Evolutionary conservation across 2,113 vertebrate species (phyloP).

Genomic region (Paradoxurus hermaphroditus): DNA sequence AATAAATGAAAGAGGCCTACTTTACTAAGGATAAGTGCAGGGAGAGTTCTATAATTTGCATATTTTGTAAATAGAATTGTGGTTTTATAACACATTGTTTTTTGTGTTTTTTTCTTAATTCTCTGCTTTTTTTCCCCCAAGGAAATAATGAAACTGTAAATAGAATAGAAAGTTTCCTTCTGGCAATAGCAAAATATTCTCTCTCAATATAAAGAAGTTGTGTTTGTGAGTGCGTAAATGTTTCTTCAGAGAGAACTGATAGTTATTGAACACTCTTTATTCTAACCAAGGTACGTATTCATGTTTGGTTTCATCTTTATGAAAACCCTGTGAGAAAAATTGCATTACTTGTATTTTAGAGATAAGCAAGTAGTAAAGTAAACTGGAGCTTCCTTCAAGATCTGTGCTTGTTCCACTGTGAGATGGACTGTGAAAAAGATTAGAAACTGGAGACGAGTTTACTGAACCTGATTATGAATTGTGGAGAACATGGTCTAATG

Average conservation of each 20-base stretch:
- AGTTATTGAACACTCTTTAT: constrained; percentile 24
- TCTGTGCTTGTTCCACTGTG: background rate
- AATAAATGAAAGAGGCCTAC: background rate
- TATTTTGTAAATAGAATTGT: constrained; percentile 12
- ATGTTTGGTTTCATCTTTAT: background rate
- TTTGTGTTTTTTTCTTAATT: background rate
- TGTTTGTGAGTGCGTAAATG: background rate
- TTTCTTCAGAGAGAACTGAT: background rate
- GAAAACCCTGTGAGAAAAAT: background rate
- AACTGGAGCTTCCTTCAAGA: background rate
- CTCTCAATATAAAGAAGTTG: background rate
- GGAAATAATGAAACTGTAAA: background rate
- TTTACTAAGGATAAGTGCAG: background rate
- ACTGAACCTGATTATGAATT: background rate
- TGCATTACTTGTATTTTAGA: constrained; percentile 35
- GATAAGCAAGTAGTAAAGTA: constrained; percentile 6
- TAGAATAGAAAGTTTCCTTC: background rate
- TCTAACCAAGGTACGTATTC: background rate
- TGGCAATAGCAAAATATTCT: background rate
- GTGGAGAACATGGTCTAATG: background rate
- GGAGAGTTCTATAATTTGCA: background rate
- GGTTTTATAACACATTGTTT: background rate
- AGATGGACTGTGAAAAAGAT: background rate
- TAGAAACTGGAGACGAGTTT: background rate
- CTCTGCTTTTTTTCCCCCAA: background rate